Evolutionary conservation across 2,113 vertebrate species (phyloP), one percentile per base, ranked within the genome.

Genomic region (Argyrosomus japonicus): DNA sequence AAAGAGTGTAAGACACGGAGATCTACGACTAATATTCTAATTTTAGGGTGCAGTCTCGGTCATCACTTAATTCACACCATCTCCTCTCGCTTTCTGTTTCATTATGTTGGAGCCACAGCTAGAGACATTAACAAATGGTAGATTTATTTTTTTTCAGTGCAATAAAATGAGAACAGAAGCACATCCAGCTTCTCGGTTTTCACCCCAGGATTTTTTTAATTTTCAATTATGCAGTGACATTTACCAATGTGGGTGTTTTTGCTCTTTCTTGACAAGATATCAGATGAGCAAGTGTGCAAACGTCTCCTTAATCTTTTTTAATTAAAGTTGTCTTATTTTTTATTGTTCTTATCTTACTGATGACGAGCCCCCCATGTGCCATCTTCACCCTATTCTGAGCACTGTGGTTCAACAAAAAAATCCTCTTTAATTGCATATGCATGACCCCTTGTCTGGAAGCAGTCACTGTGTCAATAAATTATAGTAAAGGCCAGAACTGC

Each of bases 291-390:
- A 79, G 54, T 58, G 25, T 65, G 43, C 19, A 75, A 60, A 60
- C 73, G 61, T 61, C 53, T 76, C 32, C 10, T 65, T 47, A 81
- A 83, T 92, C 63, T 90, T 87, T 40, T 93, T 91, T 90, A 90
- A 92, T 93, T 93, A 86, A 91, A 89, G 54, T 84, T 78, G 74
- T 81, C 83, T 85, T 84, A 83, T 91, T 86, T 86, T 80, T 79
- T 80, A 85, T 93, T 64, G 67, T 78, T 83, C 83, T 88, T 87
- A 93, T 91, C 91, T 68, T 18, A 58, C 74, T 48, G 25, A 10
- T 48, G 83, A 83, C 10, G 57, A 77, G 68, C 74, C 79, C 68
- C 68, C 64, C 4, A 51, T 72, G 51, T 19, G 63, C 74, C 32
- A 27, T 51, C 65, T 25, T 75, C 63, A 56, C 48, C 83, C 57